A percentile compares a stretch with the other conserved stretches of the same genome.
These are phyloP conservation scores for Eulemur macaco DNA, from an alignment of 2,113 vertebrate species.

Conservation along the genomic window DNA sequence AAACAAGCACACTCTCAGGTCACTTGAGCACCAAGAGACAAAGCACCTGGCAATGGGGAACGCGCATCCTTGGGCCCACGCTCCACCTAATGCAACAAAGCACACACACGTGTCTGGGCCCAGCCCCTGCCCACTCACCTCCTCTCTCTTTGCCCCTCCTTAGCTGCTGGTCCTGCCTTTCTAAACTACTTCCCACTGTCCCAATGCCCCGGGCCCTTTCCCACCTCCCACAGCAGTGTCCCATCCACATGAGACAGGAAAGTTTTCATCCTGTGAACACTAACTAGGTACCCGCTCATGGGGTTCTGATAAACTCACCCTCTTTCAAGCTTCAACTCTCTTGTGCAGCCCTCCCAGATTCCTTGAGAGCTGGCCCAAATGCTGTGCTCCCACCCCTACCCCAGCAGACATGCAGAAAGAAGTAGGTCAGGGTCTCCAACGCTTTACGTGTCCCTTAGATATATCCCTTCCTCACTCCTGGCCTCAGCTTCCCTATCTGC, in stretches of 20 bases:
- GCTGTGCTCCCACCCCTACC: neutral
- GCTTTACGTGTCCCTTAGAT: neutral
- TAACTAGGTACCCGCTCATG: rapidly evolving
- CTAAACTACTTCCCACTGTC: neutral
- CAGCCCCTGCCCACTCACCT: neutral
- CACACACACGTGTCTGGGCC: rapidly evolving
- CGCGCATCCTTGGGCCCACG: rapidly evolving
- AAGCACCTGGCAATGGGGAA: neutral
- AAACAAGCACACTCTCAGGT: neutral
- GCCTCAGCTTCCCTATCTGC: neutral
- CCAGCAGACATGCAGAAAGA: neutral
- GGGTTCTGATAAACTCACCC: neutral
- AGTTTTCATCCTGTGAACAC: neutral
- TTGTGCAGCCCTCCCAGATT: neutral
- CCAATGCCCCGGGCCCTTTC: neutral
- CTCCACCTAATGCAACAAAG: neutral
- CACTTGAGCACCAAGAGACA: neutral
- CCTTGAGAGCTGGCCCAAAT: neutral
- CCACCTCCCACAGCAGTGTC: neutral
- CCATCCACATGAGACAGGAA: neutral
- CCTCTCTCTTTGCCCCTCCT: neutral
- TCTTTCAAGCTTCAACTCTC: neutral
- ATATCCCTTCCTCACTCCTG: neutral
- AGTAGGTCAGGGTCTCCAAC: too few relatives aligned
- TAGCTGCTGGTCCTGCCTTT: neutral